A percentile compares a stretch with the other conserved stretches of the same genome.
These are phyloP conservation scores for Sinonovacula constricta DNA, from an alignment of 1,140 invertebrate genomes.

Conservation along the genomic window DNA sequence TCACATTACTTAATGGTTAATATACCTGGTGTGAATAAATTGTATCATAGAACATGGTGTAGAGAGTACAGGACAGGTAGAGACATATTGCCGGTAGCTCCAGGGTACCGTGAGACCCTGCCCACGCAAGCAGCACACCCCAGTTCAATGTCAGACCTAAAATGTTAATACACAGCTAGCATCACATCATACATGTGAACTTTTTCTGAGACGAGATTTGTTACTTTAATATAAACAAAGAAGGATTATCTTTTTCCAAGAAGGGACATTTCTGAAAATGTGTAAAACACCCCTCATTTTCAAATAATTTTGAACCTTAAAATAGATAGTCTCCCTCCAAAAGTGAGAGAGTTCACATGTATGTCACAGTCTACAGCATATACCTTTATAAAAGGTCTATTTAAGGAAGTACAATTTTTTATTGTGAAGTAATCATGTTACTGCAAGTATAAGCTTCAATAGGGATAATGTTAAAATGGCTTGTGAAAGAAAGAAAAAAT, in stretches of 20 bases:
- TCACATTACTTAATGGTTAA: no score
- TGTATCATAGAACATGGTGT: conserved; percentile 98
- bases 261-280: no score
- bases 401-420: neutral
- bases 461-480: no score
- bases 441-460: no score
- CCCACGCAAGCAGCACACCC: conserved; percentile 95
- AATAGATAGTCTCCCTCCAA: no score
- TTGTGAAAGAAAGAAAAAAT: no score
- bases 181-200: neutral
- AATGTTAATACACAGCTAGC: neutral
- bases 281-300: no score
- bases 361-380: neutral
- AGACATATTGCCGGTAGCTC: conserved; percentile 85
- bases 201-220: no score
- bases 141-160: conserved; percentile 92
- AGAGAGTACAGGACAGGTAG: conserved; percentile 92
- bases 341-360: no score
- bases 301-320: no score
- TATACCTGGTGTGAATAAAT: conserved; percentile 96
- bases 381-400: neutral
- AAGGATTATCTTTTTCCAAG: no score
- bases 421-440: neutral
- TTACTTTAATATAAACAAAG: no score
- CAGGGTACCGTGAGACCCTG: conserved; percentile 81